phyloP scores from a whole-genome alignment of 2,113 vertebrate species.

The Megaceryle torquata region DNA sequence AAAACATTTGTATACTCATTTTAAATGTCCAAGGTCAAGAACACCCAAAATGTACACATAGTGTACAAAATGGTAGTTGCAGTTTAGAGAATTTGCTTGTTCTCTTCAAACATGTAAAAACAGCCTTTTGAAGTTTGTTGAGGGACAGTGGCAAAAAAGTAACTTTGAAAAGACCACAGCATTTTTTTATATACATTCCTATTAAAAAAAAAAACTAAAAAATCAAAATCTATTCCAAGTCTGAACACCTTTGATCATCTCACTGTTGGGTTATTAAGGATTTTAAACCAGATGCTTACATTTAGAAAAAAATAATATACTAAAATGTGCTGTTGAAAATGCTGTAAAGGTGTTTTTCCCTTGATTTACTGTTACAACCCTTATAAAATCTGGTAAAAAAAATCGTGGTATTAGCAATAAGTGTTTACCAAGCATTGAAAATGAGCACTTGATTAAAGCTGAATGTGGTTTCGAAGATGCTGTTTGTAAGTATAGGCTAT shows the following conservation, averaged over 20 bases:
- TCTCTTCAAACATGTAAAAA: background rate
- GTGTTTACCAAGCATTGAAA: background rate
- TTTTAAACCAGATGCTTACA: background rate
- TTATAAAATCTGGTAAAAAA: background rate
- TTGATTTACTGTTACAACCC: background rate
- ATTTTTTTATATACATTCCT: background rate
- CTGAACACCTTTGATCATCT: background rate
- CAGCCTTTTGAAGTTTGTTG: background rate
- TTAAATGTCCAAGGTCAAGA: background rate
- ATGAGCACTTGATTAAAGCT: background rate
- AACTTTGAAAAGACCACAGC: background rate
- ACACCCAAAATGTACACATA: background rate
- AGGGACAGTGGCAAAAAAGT: background rate
- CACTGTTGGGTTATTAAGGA: background rate
- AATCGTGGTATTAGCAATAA: background rate
- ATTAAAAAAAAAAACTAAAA: background rate
- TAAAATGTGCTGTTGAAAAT: background rate
- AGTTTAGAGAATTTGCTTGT: background rate
- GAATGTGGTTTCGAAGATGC: background rate
- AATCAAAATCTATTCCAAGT: background rate
- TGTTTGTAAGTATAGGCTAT: background rate
- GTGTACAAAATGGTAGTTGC: background rate
- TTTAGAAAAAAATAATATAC: background rate
- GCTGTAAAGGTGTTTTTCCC: background rate
- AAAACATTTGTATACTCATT: background rate